Evolutionary conservation across 1,140 invertebrate genomes (phyloP).

Genomic region (Stratiolaelaps scimitus): DNA sequence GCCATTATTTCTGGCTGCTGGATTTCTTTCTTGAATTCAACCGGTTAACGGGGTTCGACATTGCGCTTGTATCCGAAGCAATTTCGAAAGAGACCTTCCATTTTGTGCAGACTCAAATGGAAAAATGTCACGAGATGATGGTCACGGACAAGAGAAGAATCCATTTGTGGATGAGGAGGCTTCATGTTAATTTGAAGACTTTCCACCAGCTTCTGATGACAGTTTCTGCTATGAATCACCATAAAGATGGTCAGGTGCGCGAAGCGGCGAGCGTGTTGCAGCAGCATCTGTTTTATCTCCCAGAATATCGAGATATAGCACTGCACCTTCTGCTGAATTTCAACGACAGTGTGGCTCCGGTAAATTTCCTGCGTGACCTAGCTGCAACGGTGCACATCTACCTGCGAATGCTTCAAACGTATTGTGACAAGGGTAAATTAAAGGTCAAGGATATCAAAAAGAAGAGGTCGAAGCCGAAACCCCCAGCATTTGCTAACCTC

Average conservation of each 20-base stretch:
- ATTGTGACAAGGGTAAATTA: constrained; percentile 50
- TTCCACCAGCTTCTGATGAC: constrained; percentile 56
- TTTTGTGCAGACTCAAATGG: constrained; percentile 79
- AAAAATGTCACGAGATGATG: constrained; percentile 76
- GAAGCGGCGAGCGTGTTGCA: constrained; percentile 64
- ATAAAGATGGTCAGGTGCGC: constrained; percentile 31
- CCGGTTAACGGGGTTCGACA: constrained; percentile 62
- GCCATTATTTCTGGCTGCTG: constrained; percentile 83
- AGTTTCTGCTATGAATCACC: constrained; percentile 64
- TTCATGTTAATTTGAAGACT: constrained; percentile 62
- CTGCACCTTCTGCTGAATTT: constrained; percentile 62
- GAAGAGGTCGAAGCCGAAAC: constrained; percentile 37
- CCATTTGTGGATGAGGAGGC: constrained; percentile 59
- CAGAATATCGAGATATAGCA: constrained; percentile 84
- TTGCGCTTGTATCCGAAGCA: constrained; percentile 78
- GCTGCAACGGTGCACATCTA: constrained; percentile 80
- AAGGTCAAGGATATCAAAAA: constrained; percentile 46
- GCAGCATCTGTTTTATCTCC: constrained; percentile 80
- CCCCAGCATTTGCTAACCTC: not conserved
- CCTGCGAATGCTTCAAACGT: constrained; percentile 75
- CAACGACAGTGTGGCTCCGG: constrained; percentile 72
- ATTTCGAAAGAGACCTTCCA: constrained; percentile 79
- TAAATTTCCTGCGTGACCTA: constrained; percentile 69
- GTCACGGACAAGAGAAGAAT: constrained; percentile 70
- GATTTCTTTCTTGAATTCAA: constrained; percentile 97